Percentiles rank a stretch among this genome's conserved stretches.
Evolutionary conservation across 37 sponge, comb jelly and placozoan genomes (phyloP).

Genomic region (Cladorhizidae sp.): DNA sequence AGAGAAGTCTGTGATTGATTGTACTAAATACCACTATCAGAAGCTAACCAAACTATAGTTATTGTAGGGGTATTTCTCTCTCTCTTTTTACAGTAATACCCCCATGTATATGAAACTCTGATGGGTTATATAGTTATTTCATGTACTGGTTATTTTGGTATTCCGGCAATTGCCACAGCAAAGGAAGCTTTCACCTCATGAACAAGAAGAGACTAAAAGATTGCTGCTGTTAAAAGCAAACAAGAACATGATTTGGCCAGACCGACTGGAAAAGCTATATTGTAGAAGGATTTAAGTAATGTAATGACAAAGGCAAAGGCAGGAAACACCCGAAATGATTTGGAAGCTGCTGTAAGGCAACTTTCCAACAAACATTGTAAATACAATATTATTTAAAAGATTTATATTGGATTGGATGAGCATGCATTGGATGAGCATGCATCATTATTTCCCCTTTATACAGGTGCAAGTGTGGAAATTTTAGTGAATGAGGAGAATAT

Average conservation of each 20-base stretch:
- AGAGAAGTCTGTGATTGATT: too few relatives aligned
- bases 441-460: too few relatives aligned
- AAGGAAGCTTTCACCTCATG: slow-evolving; percentile 15
- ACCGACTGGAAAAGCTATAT: slow-evolving; percentile 25
- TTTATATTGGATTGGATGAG: neutral
- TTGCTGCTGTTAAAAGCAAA: slow-evolving; percentile 19
- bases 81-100: too few relatives aligned
- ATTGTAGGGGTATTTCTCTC: too few relatives aligned
- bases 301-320: neutral
- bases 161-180: slow-evolving; percentile 30
- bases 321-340: slow-evolving; percentile 19
- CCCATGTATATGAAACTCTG: too few relatives aligned
- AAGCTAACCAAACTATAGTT: too few relatives aligned
- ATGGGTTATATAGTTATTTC: too few relatives aligned
- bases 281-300: slow-evolving; percentile 31
- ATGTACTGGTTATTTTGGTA: too few relatives aligned
- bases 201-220: slow-evolving; percentile 20
- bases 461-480: slow-evolving; percentile 24
- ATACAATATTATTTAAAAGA: neutral
- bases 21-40: too few relatives aligned
- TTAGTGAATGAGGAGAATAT: neutral
- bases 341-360: neutral
- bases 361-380: slow-evolving; percentile 33
- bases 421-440: neutral
- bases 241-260: slow-evolving; percentile 12